Percentiles rank a stretch among this genome's conserved stretches.
Evolutionary conservation across 92 coral and sea anemone genomes (phyloP).

Genomic region (Diadumene lineata): DNA sequence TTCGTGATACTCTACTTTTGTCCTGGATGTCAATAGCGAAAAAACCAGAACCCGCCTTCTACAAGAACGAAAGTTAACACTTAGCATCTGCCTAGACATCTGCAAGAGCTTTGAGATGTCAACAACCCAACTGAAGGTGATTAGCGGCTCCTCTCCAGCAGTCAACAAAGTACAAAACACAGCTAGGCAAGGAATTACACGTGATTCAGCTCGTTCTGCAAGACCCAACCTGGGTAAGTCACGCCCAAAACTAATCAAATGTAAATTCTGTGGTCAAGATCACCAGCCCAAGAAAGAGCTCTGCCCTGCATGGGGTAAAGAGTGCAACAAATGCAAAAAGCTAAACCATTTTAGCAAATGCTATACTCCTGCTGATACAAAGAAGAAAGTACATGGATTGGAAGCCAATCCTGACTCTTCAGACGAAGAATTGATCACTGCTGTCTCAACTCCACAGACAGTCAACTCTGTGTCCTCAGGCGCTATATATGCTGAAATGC

Average conservation of each 20-base stretch:
- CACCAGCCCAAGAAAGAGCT: conserved; percentile 28
- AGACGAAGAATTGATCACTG: neutral
- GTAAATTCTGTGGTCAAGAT: conserved; percentile 43
- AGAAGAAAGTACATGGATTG: neutral
- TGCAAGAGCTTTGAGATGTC: conserved; percentile 17
- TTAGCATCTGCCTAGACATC: conserved; percentile 17
- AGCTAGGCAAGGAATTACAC: neutral
- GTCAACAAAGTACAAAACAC: conserved; percentile 1
- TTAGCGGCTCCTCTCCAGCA: neutral
- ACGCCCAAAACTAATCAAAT: neutral
- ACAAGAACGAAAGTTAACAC: conserved; percentile 30
- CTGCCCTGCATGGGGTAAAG: conserved; percentile 56
- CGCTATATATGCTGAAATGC: conserved; percentile 5
- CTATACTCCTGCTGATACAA: conserved; percentile 27
- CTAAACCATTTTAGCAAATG: conserved; percentile 41
- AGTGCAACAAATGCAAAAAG: conserved; percentile 40
- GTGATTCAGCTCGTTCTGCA: too few species aligned
- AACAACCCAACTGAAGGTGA: conserved; percentile 8
- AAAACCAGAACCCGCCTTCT: conserved; percentile 18
- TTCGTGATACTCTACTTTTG: conserved; percentile 17
- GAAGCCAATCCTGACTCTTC: conserved; percentile 2
- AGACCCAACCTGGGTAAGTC: too few species aligned
- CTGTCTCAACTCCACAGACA: neutral
- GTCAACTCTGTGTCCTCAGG: neutral
- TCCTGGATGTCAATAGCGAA: conserved; percentile 20